Conservation (phyloP, 2,797 vertebrate genomes). For the Falco novaeseelandiae region DNA sequence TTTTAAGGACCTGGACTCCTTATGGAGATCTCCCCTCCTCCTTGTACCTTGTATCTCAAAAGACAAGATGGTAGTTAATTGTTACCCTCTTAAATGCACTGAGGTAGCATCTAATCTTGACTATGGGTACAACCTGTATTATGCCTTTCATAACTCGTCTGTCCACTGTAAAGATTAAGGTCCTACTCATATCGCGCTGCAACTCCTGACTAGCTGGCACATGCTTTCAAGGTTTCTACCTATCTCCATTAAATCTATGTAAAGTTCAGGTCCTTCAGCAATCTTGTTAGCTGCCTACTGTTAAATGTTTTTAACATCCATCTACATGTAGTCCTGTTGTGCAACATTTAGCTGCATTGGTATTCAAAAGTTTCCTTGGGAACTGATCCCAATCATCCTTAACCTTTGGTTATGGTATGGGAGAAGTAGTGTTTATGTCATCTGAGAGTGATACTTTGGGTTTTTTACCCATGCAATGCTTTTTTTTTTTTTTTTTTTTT, state of each 20-base stretch:
- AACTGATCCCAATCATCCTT: not conserved
- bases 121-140: accelerated
- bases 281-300: not conserved
- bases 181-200: too few species aligned
- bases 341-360: not conserved
- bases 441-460: not conserved
- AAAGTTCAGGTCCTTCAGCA: not conserved
- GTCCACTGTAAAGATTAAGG: not conserved
- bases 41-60: not conserved
- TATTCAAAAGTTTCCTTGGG: not conserved
- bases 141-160: not conserved
- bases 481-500: not conserved
- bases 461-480: not conserved
- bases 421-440: not conserved
- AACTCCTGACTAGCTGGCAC: not conserved
- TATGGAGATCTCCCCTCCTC: not conserved
- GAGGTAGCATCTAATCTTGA: not conserved
- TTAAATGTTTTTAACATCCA: not conserved
- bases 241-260: not conserved
- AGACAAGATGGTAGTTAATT: not conserved
- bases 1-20: not conserved
- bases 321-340: not conserved
- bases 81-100: not conserved
- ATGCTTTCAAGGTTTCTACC: not conserved
- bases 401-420: not conserved